Percentiles rank a stretch among this genome's conserved stretches.
phyloP scores from a whole-genome alignment of 2,888 invertebrate genomes.

The Myopa tessellatipennis region DNA sequence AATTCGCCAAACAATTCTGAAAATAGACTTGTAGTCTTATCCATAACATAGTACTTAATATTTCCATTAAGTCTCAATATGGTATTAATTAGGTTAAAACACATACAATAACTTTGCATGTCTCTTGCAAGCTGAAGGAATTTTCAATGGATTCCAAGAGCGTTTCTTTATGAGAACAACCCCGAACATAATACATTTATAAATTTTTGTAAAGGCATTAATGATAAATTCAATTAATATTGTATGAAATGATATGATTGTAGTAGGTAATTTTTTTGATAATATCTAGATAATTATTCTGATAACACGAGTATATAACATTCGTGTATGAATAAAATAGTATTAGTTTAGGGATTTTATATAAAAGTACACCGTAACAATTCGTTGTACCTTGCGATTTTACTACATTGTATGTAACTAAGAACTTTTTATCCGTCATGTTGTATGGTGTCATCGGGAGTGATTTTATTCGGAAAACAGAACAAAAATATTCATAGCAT shows the following conservation, averaged over 20 bases:
- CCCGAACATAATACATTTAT: neutral
- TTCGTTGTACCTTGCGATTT: slow-evolving; percentile 5
- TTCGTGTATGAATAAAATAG: slow-evolving; percentile 10
- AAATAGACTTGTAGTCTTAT: slow-evolving; percentile 14
- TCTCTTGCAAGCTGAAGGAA: slow-evolving; percentile 6
- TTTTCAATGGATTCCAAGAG: slow-evolving; percentile 11
- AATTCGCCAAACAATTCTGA: slow-evolving; percentile 19
- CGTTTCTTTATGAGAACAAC: neutral
- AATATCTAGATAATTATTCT: neutral
- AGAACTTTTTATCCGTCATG: neutral
- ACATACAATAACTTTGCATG: slow-evolving; percentile 22
- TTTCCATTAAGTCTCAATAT: neutral
- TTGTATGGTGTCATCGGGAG: neutral
- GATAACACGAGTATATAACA: neutral
- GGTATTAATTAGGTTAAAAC: neutral
- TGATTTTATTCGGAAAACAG: neutral
- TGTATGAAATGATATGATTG: slow-evolving; percentile 1
- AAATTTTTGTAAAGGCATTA: neutral
- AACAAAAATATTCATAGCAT: neutral
- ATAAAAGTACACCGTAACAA: neutral
- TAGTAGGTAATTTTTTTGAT: neutral
- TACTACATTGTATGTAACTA: neutral
- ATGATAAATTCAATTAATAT: neutral
- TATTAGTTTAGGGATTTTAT: slow-evolving; percentile 6
- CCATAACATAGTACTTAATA: neutral